Conservation (phyloP, 2,113 vertebrate species). For the Garra rufa region DNA sequence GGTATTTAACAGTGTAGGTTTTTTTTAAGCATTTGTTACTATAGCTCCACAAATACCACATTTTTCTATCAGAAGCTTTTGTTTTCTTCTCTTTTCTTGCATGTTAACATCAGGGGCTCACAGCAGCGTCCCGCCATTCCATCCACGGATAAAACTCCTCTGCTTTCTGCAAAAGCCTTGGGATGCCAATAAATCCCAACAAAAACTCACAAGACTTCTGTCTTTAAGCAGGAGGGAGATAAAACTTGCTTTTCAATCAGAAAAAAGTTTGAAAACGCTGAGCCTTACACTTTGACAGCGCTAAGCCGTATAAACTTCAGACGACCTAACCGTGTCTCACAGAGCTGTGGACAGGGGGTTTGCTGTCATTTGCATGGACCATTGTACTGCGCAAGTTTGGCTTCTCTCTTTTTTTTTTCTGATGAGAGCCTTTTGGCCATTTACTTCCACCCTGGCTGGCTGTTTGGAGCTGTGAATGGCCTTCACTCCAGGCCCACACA, state of each 20-base stretch:
- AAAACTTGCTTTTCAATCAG: conserved; percentile 63
- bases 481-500: conserved; percentile 80
- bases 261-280: conserved; percentile 64
- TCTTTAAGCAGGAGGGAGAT: conserved; percentile 59
- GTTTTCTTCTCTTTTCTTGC: conserved; percentile 11
- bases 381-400: conserved; percentile 85
- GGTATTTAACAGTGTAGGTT: not conserved
- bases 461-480: conserved; percentile 83
- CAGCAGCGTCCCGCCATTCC: conserved; percentile 5
- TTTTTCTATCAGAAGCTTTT: conserved; percentile 28
- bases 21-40: not conserved
- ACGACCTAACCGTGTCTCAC: conserved; percentile 70
- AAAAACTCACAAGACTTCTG: conserved; percentile 73
- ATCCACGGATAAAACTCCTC: conserved; percentile 27
- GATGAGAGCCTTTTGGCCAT: conserved; percentile 81
- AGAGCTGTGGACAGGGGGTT: conserved; percentile 61
- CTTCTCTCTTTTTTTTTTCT: conserved; percentile 75
- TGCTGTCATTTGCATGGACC: conserved; percentile 81
- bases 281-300: conserved; percentile 76
- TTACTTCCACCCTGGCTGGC: conserved; percentile 87
- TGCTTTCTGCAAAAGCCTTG: conserved; percentile 43
- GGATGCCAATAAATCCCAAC: conserved; percentile 63
- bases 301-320: conserved; percentile 76
- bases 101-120: conserved; percentile 38
- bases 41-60: not conserved